These are phyloP conservation scores for Siderastrea radians DNA, from an alignment of 92 coral and sea anemone genomes.

Conservation along the genomic window DNA sequence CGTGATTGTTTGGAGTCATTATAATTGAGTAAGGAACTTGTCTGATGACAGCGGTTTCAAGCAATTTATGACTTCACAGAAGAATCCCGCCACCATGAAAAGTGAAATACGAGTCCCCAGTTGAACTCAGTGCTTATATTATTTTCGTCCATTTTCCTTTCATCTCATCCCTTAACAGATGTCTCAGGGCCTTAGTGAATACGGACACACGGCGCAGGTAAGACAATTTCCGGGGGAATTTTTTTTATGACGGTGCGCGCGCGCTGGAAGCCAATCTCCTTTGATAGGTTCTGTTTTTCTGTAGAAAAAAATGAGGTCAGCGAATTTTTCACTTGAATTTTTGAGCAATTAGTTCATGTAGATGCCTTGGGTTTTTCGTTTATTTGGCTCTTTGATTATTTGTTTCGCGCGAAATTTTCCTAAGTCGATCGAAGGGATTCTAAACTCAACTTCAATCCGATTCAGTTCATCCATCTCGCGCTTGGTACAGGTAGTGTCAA, in stretches of 20 bases:
- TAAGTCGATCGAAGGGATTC: too few relatives aligned
- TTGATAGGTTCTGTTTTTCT: neutral
- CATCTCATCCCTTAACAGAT: neutral
- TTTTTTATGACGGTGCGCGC: neutral
- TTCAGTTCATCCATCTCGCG: too few relatives aligned
- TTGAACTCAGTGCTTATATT: neutral
- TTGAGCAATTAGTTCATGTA: too few relatives aligned
- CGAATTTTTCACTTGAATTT: too few relatives aligned
- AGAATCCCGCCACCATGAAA: neutral
- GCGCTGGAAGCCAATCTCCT: neutral
- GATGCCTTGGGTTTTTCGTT: too few relatives aligned
- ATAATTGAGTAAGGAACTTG: conserved; percentile 7
- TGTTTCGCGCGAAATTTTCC: too few relatives aligned
- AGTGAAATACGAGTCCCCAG: neutral
- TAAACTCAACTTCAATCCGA: too few relatives aligned
- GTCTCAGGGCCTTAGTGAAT: neutral
- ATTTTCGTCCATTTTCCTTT: neutral
- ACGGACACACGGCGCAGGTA: neutral
- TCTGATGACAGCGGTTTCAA: neutral
- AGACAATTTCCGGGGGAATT: neutral
- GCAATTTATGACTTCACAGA: too few relatives aligned
- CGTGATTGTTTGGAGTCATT: conserved; percentile 7
- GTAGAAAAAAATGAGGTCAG: too few relatives aligned
- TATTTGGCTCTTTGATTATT: too few relatives aligned
- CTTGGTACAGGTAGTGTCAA: too few relatives aligned